A percentile compares a stretch with the other conserved stretches of the same genome.
These are phyloP conservation scores for Lamellibrachia luymesi DNA, from an alignment of 1,140 invertebrate species.

Conservation along the genomic window DNA sequence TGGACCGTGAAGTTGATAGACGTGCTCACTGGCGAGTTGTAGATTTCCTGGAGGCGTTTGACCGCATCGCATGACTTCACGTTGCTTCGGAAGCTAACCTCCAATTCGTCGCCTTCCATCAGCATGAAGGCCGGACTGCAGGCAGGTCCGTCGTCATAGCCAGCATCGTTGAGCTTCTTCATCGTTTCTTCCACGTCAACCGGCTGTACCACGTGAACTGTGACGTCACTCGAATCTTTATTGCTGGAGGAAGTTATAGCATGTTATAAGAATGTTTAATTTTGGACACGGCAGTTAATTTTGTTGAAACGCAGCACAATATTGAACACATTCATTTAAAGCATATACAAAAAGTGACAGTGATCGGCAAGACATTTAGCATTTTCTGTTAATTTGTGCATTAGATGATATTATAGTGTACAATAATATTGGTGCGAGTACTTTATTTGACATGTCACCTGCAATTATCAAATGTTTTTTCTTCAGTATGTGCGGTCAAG, in stretches of 20 bases:
- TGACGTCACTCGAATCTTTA: background rate
- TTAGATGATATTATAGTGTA: no score
- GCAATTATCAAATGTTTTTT: no score
- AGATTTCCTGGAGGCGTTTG: background rate
- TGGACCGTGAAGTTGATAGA: background rate
- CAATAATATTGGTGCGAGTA: no score
- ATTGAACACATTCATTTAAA: no score
- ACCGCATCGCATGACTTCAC: constrained; percentile 26
- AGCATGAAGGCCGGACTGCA: constrained; percentile 18
- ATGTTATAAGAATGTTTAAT: background rate
- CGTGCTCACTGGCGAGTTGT: background rate
- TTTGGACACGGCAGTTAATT: background rate
- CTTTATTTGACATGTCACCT: no score
- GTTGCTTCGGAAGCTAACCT: constrained; percentile 46
- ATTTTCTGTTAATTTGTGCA: no score
- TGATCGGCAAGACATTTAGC: no score
- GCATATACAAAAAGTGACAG: no score
- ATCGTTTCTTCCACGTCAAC: constrained; percentile 28
- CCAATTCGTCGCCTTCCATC: constrained; percentile 44
- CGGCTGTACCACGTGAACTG: background rate
- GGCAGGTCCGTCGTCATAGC: constrained; percentile 46
- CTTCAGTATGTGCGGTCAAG: no score
- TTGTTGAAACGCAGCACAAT: background rate
- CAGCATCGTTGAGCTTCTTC: constrained; percentile 35
- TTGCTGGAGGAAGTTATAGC: background rate